Conservation (phyloP, 2,797 vertebrate species). For the Notolepis coatsorum region DNA sequence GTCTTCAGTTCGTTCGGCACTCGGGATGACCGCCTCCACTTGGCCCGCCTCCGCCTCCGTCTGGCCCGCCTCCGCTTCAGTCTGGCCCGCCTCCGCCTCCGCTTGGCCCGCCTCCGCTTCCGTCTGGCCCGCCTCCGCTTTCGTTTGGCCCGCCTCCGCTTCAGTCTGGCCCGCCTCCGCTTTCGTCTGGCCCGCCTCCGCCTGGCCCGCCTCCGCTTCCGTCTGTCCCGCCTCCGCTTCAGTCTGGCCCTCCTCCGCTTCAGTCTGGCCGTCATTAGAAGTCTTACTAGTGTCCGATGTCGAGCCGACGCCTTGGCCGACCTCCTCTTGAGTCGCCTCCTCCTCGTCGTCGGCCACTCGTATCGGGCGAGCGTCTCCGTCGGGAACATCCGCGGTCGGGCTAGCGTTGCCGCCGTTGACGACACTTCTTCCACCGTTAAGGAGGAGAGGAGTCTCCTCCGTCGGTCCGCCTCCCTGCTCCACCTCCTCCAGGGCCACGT, state of each 20-base stretch:
- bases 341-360: conserved; percentile 4
- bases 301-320: conserved; percentile 28
- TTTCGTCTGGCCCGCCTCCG: conserved; percentile 39
- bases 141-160: too few relatives aligned
- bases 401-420: conserved; percentile 70
- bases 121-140: too few relatives aligned
- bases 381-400: background rate
- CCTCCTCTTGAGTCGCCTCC: conserved; percentile 23
- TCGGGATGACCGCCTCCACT: conserved; percentile 68
- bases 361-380: conserved; percentile 17
- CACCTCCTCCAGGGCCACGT: conserved; percentile 66
- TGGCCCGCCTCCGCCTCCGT: conserved; percentile 21
- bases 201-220: conserved; percentile 37
- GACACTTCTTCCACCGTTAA: conserved; percentile 84
- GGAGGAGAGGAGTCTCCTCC: conserved; percentile 31
- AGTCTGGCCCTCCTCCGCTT: too few relatives aligned
- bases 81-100: too few relatives aligned
- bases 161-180: too few relatives aligned
- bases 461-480: conserved; percentile 43
- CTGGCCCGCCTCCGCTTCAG: too few relatives aligned
- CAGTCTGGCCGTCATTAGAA: too few relatives aligned
- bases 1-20: conserved; percentile 79
- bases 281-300: conserved; percentile 31
- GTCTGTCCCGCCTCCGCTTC: too few relatives aligned
- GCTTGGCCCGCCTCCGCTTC: too few relatives aligned